Evolutionary conservation across 1,140 invertebrate species (phyloP).

Genomic region (Bactericera cockerelli): DNA sequence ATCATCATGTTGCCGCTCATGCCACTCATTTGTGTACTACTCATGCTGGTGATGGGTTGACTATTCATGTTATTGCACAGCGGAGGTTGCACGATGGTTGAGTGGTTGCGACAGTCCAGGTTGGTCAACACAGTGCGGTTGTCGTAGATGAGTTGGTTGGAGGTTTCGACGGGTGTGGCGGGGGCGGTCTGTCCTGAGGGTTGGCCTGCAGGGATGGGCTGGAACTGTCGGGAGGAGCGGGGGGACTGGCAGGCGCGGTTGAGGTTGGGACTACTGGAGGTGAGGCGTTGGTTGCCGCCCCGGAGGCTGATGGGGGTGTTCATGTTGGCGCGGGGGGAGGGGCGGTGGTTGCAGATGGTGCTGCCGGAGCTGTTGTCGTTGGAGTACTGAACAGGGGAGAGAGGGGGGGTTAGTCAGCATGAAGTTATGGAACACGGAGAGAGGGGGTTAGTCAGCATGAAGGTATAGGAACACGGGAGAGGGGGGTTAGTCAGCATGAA

Average conservation of each 20-base stretch:
- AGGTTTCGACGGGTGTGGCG: neutral
- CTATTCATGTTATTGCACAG: too few species aligned
- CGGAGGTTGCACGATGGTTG: neutral
- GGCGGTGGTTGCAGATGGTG: neutral
- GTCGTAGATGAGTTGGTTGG: neutral
- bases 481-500: too few species aligned
- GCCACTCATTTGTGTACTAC: neutral
- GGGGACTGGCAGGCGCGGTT: neutral
- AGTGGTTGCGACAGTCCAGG: neutral
- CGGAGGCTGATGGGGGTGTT: neutral
- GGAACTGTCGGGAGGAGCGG: neutral
- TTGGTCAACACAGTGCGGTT: constrained; percentile 5
- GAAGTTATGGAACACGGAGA: too few species aligned
- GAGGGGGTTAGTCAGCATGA: too few species aligned
- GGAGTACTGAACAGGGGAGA: neutral
- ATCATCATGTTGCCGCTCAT: too few species aligned
- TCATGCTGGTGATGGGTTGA: too few species aligned
- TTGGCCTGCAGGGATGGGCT: neutral
- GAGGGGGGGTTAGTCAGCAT: too few species aligned
- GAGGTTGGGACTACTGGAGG: neutral
- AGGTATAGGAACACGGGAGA: too few species aligned
- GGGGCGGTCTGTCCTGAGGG: neutral
- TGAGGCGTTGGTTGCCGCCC: neutral
- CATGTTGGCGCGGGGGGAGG: neutral
- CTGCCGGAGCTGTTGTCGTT: neutral